A percentile compares a stretch with the other conserved stretches of the same genome.
Conservation (phyloP, 2,797 vertebrate species). For the Enteromius viviparus region DNA sequence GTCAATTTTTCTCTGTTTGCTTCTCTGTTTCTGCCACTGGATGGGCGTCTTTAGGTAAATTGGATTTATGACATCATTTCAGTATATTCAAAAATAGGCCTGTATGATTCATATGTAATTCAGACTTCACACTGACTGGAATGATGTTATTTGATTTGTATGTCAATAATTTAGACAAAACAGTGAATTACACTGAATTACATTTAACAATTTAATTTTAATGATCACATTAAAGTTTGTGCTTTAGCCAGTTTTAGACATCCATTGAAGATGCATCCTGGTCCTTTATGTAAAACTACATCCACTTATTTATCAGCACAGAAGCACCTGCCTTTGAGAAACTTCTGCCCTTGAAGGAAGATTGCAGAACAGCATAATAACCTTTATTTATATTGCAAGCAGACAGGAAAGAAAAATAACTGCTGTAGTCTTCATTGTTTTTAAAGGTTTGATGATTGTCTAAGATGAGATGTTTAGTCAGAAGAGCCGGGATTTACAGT, state of each 20-base stretch:
- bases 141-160: not conserved
- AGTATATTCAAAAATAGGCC: no score
- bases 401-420: conserved; percentile 16
- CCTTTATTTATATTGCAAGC: conserved; percentile 1
- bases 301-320: conserved; percentile 33
- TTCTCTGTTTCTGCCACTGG: no score
- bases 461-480: not conserved
- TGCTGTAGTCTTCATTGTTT: not conserved
- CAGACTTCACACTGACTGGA: no score
- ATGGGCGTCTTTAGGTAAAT: no score
- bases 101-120: no score
- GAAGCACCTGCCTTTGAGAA: conserved; percentile 23
- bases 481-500: not conserved
- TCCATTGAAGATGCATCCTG: not conserved
- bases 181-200: no score
- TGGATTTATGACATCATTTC: no score
- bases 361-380: not conserved
- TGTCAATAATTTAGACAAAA: not conserved
- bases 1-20: no score
- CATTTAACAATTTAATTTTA: no score
- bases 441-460: not conserved
- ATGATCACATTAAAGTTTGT: no score
- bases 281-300: conserved; percentile 2
- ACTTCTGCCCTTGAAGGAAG: conserved; percentile 36
- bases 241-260: not conserved